phyloP scores from a whole-genome alignment of 2,113 vertebrate species.

The Coryphaenoides rupestris region DNA sequence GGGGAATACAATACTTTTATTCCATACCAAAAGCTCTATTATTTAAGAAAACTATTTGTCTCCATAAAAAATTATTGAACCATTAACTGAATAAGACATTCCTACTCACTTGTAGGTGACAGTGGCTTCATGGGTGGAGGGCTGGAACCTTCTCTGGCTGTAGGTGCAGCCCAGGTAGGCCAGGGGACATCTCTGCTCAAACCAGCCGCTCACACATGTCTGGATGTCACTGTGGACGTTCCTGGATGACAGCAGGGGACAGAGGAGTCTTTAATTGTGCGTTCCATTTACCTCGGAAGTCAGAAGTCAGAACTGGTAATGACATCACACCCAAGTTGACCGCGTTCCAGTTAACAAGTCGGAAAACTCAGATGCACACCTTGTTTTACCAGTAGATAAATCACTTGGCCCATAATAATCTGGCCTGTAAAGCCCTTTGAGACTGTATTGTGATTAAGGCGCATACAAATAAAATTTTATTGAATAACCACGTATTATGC shows the following conservation, averaged over 20 bases:
- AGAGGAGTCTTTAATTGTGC: background rate
- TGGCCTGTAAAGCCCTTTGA: no score
- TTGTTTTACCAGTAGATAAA: no score
- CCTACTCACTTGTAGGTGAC: slow-evolving; percentile 76
- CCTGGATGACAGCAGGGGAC: slow-evolving; percentile 33
- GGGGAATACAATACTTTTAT: no score
- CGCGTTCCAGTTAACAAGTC: no score
- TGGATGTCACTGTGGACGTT: slow-evolving; percentile 92
- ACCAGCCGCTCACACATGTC: slow-evolving; percentile 88
- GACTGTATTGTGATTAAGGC: no score
- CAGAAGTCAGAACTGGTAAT: no score
- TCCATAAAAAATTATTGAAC: background rate
- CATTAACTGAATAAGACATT: background rate
- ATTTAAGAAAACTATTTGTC: background rate
- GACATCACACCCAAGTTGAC: no score
- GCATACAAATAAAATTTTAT: no score
- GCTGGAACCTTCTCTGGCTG: slow-evolving; percentile 81
- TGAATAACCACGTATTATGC: no score
- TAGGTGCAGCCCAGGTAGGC: slow-evolving; percentile 93
- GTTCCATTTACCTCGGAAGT: no score
- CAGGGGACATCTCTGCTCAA: slow-evolving; percentile 89
- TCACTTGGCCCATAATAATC: no score
- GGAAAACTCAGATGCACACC: no score
- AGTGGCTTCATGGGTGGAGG: slow-evolving; percentile 77
- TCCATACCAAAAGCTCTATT: background rate